Conservation (phyloP, 2,888 invertebrate species). For the Mythimna loreyi region DNA sequence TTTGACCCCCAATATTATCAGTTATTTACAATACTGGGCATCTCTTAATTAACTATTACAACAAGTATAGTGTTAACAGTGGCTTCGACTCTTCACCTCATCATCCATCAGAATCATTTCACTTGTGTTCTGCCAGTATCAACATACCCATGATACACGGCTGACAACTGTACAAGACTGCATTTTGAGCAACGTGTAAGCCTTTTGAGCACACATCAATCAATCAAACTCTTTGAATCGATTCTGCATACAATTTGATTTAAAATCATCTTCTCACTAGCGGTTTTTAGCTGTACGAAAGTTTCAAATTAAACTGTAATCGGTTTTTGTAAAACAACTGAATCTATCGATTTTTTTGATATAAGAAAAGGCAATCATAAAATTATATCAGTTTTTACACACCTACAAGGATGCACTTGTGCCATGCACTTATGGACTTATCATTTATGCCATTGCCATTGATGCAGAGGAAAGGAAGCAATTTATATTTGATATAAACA, state of each 20-base stretch:
- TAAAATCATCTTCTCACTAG: not conserved
- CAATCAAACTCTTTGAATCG: not conserved
- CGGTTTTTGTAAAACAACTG: not conserved
- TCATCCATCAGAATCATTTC: conserved; percentile 13
- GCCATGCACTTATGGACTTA: too few species aligned
- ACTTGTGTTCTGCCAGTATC: not conserved
- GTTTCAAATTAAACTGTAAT: not conserved
- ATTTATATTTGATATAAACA: too few species aligned
- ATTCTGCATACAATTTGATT: not conserved
- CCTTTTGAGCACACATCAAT: conserved; percentile 31
- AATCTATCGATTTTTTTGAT: not conserved
- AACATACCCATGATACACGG: conserved; percentile 14
- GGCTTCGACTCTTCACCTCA: conserved; percentile 23
- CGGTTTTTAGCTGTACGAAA: conserved; percentile 28
- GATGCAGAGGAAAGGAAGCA: too few species aligned
- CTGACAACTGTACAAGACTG: conserved; percentile 27
- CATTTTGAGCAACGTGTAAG: conserved; percentile 36
- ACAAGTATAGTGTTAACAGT: conserved; percentile 7
- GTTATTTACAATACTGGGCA: too few species aligned
- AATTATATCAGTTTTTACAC: too few species aligned
- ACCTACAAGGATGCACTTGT: too few species aligned
- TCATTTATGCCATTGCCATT: too few species aligned
- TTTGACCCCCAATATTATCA: too few species aligned
- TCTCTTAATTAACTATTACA: not conserved
- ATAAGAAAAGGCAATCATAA: not conserved